Percentiles rank a stretch among this genome's conserved stretches.
Evolutionary conservation across 2,113 vertebrate genomes (phyloP).

Genomic region (Herpetotheres cachinnans): DNA sequence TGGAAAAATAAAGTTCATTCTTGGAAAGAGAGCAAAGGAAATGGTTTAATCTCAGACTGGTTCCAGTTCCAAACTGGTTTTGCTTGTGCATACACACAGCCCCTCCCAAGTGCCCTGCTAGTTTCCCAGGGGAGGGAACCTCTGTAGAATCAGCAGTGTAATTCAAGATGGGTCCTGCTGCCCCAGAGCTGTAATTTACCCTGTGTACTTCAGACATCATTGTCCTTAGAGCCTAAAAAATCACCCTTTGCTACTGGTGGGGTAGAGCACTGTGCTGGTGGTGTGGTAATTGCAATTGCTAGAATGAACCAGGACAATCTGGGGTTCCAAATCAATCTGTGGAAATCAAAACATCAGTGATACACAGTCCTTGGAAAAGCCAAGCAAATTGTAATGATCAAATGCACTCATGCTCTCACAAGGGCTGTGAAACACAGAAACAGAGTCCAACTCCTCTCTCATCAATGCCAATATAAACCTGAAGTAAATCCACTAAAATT

Average conservation of each 20-base stretch:
- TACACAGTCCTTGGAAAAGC: background rate
- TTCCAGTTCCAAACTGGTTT: constrained; percentile 50
- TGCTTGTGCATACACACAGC: background rate
- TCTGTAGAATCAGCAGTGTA: background rate
- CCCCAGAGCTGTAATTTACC: background rate
- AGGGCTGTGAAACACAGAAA: background rate
- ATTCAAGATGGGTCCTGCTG: background rate
- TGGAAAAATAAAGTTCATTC: constrained; percentile 50
- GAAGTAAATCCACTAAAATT: background rate
- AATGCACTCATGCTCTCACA: background rate
- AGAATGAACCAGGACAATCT: background rate
- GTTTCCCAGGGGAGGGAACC: constrained; percentile 6
- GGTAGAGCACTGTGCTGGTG: background rate
- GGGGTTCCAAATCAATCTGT: background rate
- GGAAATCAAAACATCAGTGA: background rate
- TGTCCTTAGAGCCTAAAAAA: background rate
- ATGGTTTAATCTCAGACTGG: constrained; percentile 12
- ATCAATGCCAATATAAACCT: background rate
- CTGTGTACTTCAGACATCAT: background rate
- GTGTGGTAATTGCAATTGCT: rapidly evolving
- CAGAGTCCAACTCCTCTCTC: background rate
- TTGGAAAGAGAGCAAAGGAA: constrained; percentile 58
- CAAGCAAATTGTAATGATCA: background rate
- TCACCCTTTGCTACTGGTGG: background rate
- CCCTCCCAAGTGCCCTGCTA: background rate